phyloP scores from a whole-genome alignment of 2,113 vertebrate genomes.

The Semnornis frantzii region DNA sequence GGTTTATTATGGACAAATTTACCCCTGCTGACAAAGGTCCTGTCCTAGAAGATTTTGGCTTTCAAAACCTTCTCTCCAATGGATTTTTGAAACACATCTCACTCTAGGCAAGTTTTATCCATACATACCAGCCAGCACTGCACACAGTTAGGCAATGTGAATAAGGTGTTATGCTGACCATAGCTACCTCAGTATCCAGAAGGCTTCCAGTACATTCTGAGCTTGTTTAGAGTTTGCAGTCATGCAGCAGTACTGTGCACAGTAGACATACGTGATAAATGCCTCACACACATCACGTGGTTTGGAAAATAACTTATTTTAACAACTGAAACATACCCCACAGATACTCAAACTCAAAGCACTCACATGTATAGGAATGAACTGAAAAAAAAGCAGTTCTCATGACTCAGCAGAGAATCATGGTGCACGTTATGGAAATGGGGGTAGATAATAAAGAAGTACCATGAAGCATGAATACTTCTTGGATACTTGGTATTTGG shows the following conservation, averaged over 20 bases:
- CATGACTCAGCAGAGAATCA: neutral
- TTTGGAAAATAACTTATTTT: neutral
- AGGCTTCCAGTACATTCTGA: neutral
- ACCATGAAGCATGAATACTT: neutral
- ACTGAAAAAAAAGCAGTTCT: neutral
- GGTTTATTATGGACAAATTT: neutral
- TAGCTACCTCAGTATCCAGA: neutral
- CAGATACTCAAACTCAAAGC: neutral
- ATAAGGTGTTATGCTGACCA: neutral
- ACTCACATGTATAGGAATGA: neutral
- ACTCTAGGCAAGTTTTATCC: neutral
- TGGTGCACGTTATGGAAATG: rapidly evolving
- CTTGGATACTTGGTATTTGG: neutral
- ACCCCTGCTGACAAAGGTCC: neutral
- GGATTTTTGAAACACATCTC: neutral
- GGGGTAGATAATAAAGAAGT: neutral
- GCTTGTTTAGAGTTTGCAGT: neutral
- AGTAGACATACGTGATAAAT: neutral
- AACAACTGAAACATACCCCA: neutral
- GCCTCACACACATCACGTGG: neutral
- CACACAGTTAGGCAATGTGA: neutral
- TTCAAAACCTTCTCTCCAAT: constrained; percentile 15
- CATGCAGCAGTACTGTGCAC: neutral
- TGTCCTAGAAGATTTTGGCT: neutral
- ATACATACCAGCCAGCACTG: neutral